These are phyloP conservation scores for Oedothorax gibbosus DNA, from an alignment of 1,140 invertebrate species.

Conservation along the genomic window DNA sequence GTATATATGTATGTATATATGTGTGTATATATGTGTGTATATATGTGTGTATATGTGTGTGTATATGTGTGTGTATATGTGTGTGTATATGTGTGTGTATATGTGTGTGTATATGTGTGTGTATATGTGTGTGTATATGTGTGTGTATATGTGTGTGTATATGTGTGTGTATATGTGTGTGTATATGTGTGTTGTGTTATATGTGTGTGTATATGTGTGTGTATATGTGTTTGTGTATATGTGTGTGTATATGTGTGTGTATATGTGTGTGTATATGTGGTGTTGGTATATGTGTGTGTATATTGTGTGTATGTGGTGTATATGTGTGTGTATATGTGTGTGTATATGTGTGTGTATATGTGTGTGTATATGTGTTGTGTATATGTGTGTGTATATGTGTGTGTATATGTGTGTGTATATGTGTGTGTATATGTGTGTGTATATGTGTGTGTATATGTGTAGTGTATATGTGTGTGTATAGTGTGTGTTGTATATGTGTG, in stretches of 20 bases:
- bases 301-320: too few species aligned
- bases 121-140: constrained; percentile 13
- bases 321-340: not conserved
- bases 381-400: too few species aligned
- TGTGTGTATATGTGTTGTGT: not conserved
- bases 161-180: constrained; percentile 3
- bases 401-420: not conserved
- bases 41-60: constrained; percentile 18
- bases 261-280: not conserved
- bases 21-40: constrained; percentile 20
- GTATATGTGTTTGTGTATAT: not conserved
- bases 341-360: not conserved
- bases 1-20: constrained; percentile 16
- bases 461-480: not conserved
- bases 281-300: not conserved
- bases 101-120: constrained; percentile 10
- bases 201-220: constrained; percentile 8
- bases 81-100: constrained; percentile 17
- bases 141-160: constrained; percentile 12
- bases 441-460: not conserved
- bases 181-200: constrained; percentile 12
- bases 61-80: constrained; percentile 10
- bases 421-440: not conserved
- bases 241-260: not conserved
- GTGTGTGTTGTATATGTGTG: not conserved